Evolutionary conservation across 2,113 vertebrate genomes (phyloP), one percentile per base, ranked within the genome.

Genomic region (Paralichthys olivaceus): DNA sequence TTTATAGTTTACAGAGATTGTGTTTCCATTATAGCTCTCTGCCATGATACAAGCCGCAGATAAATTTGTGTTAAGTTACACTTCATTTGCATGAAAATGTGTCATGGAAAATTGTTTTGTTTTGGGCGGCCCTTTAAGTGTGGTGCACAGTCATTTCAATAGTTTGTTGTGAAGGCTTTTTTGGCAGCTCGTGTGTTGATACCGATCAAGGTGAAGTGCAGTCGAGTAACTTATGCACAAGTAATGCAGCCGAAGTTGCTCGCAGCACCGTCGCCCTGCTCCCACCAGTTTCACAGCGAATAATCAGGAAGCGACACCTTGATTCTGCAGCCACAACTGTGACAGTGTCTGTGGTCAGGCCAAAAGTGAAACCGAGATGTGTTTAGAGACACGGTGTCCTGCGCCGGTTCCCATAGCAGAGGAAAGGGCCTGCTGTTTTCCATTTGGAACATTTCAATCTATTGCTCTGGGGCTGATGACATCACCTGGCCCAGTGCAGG

Each of bases 221-320:
- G 78, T 78, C 56, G 66, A 57, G 69, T 87, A 74, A 77, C 69
- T 70, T 73, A 62, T 83, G 81, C 84, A 80, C 45, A 84, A 76
- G 77, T 79, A 79, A 34, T 77, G 80, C 84, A 81, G 84, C 79
- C 54, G 72, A 77, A 87, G 87, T 75, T 69, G 72, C 61, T 66
- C 73, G 83, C 74, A 67, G 75, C 73, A 77, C 85, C 56, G 79
- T 87, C 86, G 63, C 85, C 78, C 66, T 61, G 75, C 79, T 85
- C 83, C 67, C 80, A 63, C 62, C 87, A 86, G 90, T 92, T 93
- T 93, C 90, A 79, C 88, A 83, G 87, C 91, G 90, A 93, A 91
- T 93, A 92, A 91, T 92, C 92, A 93, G 90, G 89, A 93, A 93
- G 79, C 69, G 85, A 91, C 92, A 92, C 90, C 84, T 81, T 87